phyloP scores from a whole-genome alignment of 2,888 invertebrate species.

The Sinotaia quadrata region DNA sequence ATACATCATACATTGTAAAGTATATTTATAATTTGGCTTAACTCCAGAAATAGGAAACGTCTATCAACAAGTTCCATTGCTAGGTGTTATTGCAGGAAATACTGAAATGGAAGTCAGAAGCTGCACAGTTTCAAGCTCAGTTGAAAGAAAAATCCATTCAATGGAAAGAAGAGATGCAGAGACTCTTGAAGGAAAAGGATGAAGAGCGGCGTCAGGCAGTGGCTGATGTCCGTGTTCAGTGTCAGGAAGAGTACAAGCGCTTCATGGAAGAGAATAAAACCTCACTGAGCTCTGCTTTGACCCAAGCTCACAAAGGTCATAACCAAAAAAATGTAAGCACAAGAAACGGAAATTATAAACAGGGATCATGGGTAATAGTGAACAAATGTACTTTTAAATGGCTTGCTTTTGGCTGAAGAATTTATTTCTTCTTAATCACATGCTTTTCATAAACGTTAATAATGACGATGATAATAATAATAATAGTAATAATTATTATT shows the following conservation, averaged over 20 bases:
- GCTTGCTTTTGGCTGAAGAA: too few relatives aligned
- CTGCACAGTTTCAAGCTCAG: conserved; percentile 39
- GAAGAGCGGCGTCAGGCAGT: conserved; percentile 26
- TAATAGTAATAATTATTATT: too few relatives aligned
- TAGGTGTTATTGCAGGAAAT: conserved; percentile 45
- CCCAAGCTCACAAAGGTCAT: conserved; percentile 52
- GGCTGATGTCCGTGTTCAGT: conserved; percentile 42
- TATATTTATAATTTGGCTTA: too few relatives aligned
- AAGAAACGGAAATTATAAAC: too few relatives aligned
- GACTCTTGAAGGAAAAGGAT: conserved; percentile 36
- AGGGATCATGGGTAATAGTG: too few relatives aligned
- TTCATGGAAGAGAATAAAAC: conserved; percentile 58
- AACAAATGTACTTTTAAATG: too few relatives aligned
- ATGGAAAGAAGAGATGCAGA: conserved; percentile 46
- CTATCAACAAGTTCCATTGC: too few relatives aligned
- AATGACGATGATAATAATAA: too few relatives aligned
- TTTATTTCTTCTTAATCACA: too few relatives aligned
- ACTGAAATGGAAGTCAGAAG: conserved; percentile 41
- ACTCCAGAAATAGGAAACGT: too few relatives aligned
- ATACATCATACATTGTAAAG: too few relatives aligned
- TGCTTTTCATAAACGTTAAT: too few relatives aligned
- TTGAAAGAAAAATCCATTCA: conserved; percentile 36
- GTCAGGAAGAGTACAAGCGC: conserved; percentile 53
- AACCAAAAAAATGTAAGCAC: conserved; percentile 27
- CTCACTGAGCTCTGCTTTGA: conserved; percentile 57